These are phyloP conservation scores for Triplophysa yarkandensis DNA, from an alignment of 2,797 vertebrate genomes.

Conservation along the genomic window DNA sequence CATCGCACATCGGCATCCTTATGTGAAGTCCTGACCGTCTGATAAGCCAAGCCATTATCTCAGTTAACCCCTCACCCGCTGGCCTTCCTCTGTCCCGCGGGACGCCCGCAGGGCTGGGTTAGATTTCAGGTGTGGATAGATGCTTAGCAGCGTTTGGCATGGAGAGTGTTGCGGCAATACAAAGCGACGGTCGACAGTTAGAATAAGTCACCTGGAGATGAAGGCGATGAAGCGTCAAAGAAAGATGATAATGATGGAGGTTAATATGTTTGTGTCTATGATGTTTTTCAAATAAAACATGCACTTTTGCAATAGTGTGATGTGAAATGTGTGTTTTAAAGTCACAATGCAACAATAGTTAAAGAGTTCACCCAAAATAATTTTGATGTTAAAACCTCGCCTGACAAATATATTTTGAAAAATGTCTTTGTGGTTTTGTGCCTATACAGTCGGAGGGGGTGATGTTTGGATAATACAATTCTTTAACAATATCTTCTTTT, in stretches of 20 bases:
- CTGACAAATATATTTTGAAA: too few species aligned
- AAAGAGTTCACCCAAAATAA: background rate
- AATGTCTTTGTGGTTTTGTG: too few species aligned
- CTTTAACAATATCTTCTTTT: too few species aligned
- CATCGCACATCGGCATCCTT: slow-evolving; percentile 25
- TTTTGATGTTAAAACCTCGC: too few species aligned
- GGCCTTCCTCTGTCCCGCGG: background rate
- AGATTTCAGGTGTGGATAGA: slow-evolving; percentile 41
- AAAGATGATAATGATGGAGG: background rate
- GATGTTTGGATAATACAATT: too few species aligned
- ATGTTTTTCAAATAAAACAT: background rate
- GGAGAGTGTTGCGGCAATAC: slow-evolving; percentile 1
- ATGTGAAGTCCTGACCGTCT: slow-evolving; percentile 19
- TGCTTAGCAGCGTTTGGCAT: slow-evolving; percentile 24
- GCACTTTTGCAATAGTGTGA: background rate
- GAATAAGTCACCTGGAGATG: slow-evolving; percentile 4
- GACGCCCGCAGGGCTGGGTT: slow-evolving; percentile 6
- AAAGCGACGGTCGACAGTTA: slow-evolving; percentile 13
- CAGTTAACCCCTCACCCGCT: slow-evolving; percentile 26
- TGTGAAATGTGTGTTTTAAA: background rate
- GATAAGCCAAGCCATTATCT: slow-evolving; percentile 37
- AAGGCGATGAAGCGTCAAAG: background rate
- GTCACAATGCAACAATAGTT: background rate
- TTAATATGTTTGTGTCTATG: background rate
- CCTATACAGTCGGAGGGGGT: too few species aligned